These are phyloP conservation scores for Dissostichus mawsoni DNA, from an alignment of 2,113 vertebrate genomes.

Conservation along the genomic window DNA sequence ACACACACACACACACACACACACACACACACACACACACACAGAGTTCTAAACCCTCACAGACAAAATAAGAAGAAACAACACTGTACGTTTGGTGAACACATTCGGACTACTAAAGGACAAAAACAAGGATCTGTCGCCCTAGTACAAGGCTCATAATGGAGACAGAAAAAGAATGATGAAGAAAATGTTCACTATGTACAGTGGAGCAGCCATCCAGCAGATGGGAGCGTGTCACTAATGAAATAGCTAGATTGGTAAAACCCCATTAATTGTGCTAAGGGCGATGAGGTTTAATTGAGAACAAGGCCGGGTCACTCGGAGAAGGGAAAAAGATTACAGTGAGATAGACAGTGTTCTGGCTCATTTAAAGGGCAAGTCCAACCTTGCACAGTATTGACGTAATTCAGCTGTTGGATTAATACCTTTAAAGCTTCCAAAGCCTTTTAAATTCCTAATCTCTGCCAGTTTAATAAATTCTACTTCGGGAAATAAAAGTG, in stretches of 20 bases:
- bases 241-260: slow-evolving; percentile 46
- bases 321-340: slow-evolving; percentile 19
- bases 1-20: not conserved
- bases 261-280: slow-evolving; percentile 45
- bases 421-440: slow-evolving; percentile 20
- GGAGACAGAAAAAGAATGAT: not conserved
- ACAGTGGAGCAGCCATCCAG: slow-evolving; percentile 20
- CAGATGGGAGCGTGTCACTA: slow-evolving; percentile 33
- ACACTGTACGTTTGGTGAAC: slow-evolving; percentile 10
- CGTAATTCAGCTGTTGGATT: not conserved
- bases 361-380: slow-evolving; percentile 31
- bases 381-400: not conserved
- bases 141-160: not conserved
- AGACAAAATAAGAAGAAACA: no score
- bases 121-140: slow-evolving; percentile 15
- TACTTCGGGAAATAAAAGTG: not conserved
- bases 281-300: slow-evolving; percentile 48
- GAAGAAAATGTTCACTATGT: slow-evolving; percentile 9
- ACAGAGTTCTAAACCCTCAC: no score
- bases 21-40: not conserved
- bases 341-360: slow-evolving; percentile 10
- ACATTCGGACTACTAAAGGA: not conserved
- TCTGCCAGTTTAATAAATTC: slow-evolving; percentile 7
- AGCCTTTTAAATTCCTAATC: slow-evolving; percentile 8
- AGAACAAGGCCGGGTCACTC: slow-evolving; percentile 39